A percentile compares a stretch with the other conserved stretches of the same genome.
Evolutionary conservation across 2,888 invertebrate species (phyloP).

Genomic region (Thyatira batis): DNA sequence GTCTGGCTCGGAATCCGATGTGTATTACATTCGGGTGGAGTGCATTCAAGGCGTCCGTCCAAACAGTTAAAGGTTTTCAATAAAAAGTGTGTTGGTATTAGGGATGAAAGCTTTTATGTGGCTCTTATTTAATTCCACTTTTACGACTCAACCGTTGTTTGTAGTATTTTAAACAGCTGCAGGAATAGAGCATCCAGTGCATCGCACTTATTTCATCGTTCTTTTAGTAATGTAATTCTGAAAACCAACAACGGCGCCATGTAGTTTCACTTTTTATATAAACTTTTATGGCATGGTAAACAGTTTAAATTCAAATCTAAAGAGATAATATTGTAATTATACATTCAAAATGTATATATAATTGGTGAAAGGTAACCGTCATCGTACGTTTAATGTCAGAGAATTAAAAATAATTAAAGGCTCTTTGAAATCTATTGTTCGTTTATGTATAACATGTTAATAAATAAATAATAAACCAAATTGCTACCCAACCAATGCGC

Average conservation of each 20-base stretch:
- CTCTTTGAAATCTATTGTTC: neutral
- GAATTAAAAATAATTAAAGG: neutral
- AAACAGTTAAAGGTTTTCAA: slow-evolving; percentile 18
- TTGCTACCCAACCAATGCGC: no score
- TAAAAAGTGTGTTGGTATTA: slow-evolving; percentile 19
- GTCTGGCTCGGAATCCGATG: slow-evolving; percentile 13
- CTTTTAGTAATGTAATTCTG: slow-evolving; percentile 25
- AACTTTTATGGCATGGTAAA: slow-evolving; percentile 22
- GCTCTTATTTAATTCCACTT: slow-evolving; percentile 19
- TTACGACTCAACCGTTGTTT: slow-evolving; percentile 23
- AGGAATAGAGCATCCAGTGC: slow-evolving; percentile 17
- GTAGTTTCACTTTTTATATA: slow-evolving; percentile 33
- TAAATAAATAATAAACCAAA: no score
- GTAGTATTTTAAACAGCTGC: slow-evolving; percentile 13
- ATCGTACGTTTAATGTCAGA: neutral
- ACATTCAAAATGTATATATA: neutral
- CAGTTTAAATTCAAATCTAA: neutral
- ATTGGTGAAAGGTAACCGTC: neutral
- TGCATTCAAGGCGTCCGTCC: slow-evolving; percentile 16
- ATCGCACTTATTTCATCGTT: slow-evolving; percentile 18
- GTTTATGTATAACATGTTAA: no score
- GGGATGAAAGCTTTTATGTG: slow-evolving; percentile 14
- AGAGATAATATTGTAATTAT: neutral
- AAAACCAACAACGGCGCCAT: slow-evolving; percentile 9
- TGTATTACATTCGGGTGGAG: slow-evolving; percentile 25